phyloP scores from a whole-genome alignment of 2,797 vertebrate species.

The Rhyacichthys aspro region DNA sequence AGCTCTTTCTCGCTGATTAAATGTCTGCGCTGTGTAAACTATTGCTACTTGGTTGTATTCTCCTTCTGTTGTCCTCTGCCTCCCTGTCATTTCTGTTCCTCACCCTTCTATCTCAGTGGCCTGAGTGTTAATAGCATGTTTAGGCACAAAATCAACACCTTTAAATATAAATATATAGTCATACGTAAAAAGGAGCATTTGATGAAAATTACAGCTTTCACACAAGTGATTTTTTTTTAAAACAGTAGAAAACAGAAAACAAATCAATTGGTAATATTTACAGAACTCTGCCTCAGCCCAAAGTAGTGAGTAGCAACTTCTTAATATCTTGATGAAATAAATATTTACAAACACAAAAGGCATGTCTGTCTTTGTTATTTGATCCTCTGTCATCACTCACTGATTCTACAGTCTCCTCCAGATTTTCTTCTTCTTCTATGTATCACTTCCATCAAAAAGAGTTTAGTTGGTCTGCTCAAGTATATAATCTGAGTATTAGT shows the following conservation, averaged over 20 bases:
- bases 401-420: no score
- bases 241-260: no score
- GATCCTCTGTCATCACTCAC: no score
- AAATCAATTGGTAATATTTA: no score
- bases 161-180: neutral
- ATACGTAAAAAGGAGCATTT: neutral
- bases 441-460: slow-evolving; percentile 16
- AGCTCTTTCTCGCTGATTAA: slow-evolving; percentile 70
- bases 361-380: no score
- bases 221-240: no score
- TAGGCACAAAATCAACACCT: neutral
- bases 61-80: slow-evolving; percentile 53
- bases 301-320: no score
- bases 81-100: slow-evolving; percentile 10
- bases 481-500: slow-evolving; percentile 23
- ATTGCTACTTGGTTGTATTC: slow-evolving; percentile 42
- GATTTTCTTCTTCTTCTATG: no score
- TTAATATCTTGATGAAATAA: no score
- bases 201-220: neutral
- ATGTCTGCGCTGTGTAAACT: slow-evolving; percentile 71
- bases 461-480: slow-evolving; percentile 15
- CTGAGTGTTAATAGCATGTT: slow-evolving; percentile 13
- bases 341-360: no score
- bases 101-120: slow-evolving; percentile 2
- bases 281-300: no score